These are phyloP conservation scores for Phyllotreta striolata DNA, from an alignment of 2,888 invertebrate genomes.

Conservation along the genomic window DNA sequence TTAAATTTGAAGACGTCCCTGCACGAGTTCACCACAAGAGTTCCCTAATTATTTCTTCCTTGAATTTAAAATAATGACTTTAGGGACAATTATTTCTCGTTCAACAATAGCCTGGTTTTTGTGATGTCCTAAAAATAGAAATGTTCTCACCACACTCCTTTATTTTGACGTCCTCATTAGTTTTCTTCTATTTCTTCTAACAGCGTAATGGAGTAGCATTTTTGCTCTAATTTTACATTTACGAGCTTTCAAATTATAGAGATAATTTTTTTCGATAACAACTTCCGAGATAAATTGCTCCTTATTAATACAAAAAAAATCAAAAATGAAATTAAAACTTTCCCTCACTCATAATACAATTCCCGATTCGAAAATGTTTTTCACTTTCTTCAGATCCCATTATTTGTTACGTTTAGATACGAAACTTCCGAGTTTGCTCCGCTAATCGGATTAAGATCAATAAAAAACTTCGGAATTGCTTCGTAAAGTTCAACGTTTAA, in stretches of 20 bases:
- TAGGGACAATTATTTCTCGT: conserved; percentile 28
- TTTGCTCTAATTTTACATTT: not conserved
- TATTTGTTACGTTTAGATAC: no score
- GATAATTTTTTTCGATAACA: not conserved
- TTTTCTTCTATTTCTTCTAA: conserved; percentile 8
- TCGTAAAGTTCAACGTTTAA: not conserved
- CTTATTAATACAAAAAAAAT: no score
- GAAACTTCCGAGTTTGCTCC: not conserved
- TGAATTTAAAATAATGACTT: conserved; percentile 23
- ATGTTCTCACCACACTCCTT: conserved; percentile 14
- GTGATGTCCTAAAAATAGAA: conserved; percentile 32
- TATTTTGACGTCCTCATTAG: conserved; percentile 17
- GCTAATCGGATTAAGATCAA: conserved; percentile 7
- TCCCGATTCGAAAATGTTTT: no score
- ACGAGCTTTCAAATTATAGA: not conserved
- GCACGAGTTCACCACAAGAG: no score
- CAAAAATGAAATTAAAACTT: no score
- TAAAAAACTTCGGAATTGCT: conserved; percentile 11
- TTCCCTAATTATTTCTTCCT: conserved; percentile 29
- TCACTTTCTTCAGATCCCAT: no score
- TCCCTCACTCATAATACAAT: no score
- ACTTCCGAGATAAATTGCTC: no score
- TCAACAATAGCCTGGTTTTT: conserved; percentile 25
- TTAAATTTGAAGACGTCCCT: no score
- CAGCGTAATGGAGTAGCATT: no score